Base-by-base conservation (phyloP, 2,888 invertebrate species). In the Monochamus alternatus region DNA sequence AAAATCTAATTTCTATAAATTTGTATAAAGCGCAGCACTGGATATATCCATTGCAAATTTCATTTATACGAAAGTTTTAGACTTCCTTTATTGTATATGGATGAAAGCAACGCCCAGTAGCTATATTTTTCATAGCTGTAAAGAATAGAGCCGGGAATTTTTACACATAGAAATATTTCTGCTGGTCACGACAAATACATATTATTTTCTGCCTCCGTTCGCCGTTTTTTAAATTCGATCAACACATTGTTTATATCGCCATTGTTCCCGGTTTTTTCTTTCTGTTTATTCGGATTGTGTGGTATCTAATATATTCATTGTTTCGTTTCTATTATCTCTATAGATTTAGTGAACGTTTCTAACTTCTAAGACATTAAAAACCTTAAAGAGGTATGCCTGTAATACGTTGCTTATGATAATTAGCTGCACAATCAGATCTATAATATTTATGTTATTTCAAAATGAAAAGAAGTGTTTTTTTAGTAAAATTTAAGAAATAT, bases 191-290 rank as follows among this genome's bases (percentile, higher is more conserved):
- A 87, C 86, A 85, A 85, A 86, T 86, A 87, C 87, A 86, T 87
- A 87, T 87, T 87, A 87, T 86, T 87, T 87, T 87, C 87, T 85
- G 85, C 86, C 87, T 87, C 86, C 85, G 87, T 87, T 86, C 82
- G 78, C 75, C 77, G 83, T 83, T 86, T 86, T 86, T 86, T 55
- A 83, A 84, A 86, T 83, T 84, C 85, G 81, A 77, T 77, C 84
- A 85, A 86, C 86, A 88, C 88, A 88, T 88, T 88, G 88, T 88
- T 88, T 88, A 88, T 88, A 87, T 86, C 87, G 86, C 88, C 86
- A 88, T 88, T 88, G 88, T 88, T 88, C 86, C 85, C 85, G 85
- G 86, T 87, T 86, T 88, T 55, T 55, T 55, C n/a, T 55, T 55
- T 55, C 55, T 14, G 22, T 55, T 88, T 88, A 87, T 87, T 87